These are phyloP conservation scores for Periplaneta americana DNA, from an alignment of 1,140 invertebrate species.

Conservation along the genomic window DNA sequence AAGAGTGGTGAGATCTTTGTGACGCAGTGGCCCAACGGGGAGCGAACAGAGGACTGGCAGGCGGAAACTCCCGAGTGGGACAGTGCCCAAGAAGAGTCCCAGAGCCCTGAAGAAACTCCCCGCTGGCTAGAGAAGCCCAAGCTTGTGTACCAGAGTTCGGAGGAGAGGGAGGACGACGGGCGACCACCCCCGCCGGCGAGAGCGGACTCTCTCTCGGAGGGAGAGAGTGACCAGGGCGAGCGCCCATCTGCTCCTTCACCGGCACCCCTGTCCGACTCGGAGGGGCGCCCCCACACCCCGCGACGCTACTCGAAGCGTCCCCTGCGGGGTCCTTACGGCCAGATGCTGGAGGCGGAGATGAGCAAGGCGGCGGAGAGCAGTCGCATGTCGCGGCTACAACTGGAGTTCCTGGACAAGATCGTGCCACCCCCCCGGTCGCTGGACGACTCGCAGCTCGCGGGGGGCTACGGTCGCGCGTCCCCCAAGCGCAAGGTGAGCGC, in stretches of 20 bases:
- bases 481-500: conserved; percentile 47
- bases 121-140: conserved; percentile 24
- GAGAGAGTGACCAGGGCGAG: conserved; percentile 43
- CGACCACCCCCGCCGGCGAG: conserved; percentile 26
- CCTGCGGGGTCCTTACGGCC: conserved; percentile 70
- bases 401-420: conserved; percentile 45
- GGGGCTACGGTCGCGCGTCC: conserved; percentile 21
- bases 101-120: conserved; percentile 39
- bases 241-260: conserved; percentile 27
- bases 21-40: conserved; percentile 13
- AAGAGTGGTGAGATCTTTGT: not conserved
- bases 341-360: conserved; percentile 80
- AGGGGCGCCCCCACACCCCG: conserved; percentile 36
- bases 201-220: conserved; percentile 50
- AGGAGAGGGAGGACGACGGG: conserved; percentile 57
- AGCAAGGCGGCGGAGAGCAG: conserved; percentile 51
- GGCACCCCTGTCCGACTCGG: conserved; percentile 41
- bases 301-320: conserved; percentile 66
- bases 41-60: conserved; percentile 5
- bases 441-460: conserved; percentile 38
- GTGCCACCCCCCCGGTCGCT: conserved; percentile 32
- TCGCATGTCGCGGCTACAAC: conserved; percentile 39
- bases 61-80: conserved; percentile 25
- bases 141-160: conserved; percentile 62
- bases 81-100: conserved; percentile 41